Conservation (phyloP, 2,113 vertebrate species). For the Toxotes jaculatrix region DNA sequence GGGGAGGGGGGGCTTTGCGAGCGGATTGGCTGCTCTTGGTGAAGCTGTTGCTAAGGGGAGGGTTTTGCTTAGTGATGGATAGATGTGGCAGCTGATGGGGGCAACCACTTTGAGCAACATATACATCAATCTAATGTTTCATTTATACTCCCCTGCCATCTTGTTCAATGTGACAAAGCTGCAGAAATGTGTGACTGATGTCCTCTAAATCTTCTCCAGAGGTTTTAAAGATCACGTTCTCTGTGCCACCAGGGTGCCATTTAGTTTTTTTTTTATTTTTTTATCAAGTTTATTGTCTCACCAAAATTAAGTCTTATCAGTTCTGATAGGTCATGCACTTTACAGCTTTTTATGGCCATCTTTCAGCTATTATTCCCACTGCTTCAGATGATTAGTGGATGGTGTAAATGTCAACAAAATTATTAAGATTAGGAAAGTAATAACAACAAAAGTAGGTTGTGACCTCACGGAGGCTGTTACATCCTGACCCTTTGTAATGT, state of each 20-base stretch:
- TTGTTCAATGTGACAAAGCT: neutral
- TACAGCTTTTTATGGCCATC: conserved; percentile 6
- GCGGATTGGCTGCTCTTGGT: conserved; percentile 70
- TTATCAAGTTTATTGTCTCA: conserved; percentile 21
- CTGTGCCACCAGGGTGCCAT: neutral
- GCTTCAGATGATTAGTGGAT: neutral
- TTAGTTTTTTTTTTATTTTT: no score
- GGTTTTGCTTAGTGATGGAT: conserved; percentile 48
- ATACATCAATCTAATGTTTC: conserved; percentile 35
- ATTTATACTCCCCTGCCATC: neutral
- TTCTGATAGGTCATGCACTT: neutral
- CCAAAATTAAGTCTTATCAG: conserved; percentile 15
- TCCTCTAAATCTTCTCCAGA: neutral
- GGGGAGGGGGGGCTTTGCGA: neutral
- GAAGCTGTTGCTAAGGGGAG: conserved; percentile 81
- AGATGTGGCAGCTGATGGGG: conserved; percentile 25
- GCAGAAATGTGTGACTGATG: neutral
- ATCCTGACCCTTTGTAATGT: neutral
- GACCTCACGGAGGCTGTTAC: neutral
- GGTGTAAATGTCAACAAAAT: conserved; percentile 3
- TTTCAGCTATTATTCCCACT: neutral
- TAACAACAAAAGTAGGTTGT: neutral
- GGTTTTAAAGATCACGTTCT: neutral
- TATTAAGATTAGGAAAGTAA: neutral
- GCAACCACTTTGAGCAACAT: conserved; percentile 18